Conservation (phyloP, 2,113 vertebrate genomes). For the Thamnophis sirtalis region DNA sequence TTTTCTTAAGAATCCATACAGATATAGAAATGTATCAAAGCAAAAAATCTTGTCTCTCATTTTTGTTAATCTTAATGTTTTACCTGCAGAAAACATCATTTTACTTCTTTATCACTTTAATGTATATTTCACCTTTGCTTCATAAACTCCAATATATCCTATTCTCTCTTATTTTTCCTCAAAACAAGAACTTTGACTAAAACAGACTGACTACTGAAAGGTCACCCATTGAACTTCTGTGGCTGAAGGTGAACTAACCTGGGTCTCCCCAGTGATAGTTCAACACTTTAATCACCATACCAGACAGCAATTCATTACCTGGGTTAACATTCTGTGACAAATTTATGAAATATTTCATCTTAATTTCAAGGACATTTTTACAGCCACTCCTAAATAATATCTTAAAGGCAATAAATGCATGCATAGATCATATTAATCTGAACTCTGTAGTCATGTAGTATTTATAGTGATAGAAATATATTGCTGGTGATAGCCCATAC, state of each 20-base stretch:
- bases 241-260: not conserved
- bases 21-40: not conserved
- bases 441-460: not conserved
- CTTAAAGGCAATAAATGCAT: not conserved
- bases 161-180: not conserved
- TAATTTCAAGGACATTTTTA: not conserved
- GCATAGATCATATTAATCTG: not conserved
- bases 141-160: not conserved
- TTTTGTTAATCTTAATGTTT: not conserved
- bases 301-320: not conserved
- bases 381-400: not conserved
- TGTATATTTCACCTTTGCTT: not conserved
- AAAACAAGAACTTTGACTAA: not conserved
- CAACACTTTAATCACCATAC: not conserved
- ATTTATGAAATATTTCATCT: not conserved
- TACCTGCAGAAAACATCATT: not conserved
- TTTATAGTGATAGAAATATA: not conserved
- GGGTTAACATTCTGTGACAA: not conserved
- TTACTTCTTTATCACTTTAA: not conserved
- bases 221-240: not conserved
- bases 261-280: not conserved
- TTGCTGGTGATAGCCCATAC: not conserved
- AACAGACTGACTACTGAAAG: not conserved
- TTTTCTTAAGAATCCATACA: not conserved
- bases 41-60: not conserved